phyloP scores from a whole-genome alignment of 2,888 invertebrate species.

The Xestia sexstrigata region DNA sequence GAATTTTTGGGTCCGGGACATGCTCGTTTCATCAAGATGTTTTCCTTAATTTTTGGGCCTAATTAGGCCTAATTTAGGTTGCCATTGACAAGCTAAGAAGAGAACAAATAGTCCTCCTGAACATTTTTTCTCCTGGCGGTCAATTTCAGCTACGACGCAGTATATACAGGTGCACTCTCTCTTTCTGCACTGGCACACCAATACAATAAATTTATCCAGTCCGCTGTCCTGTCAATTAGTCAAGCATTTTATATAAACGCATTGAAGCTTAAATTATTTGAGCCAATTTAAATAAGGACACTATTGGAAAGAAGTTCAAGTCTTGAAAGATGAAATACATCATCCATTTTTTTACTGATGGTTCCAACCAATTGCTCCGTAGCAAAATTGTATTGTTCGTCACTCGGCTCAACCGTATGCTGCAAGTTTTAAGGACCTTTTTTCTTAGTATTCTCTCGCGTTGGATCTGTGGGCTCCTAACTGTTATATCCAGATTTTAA shows the following conservation, averaged over 20 bases:
- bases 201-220: background rate
- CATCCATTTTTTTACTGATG: background rate
- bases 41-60: background rate
- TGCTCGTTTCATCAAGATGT: too few relatives aligned
- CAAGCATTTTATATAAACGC: background rate
- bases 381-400: slow-evolving; percentile 11
- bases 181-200: background rate
- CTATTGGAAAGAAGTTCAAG: too few relatives aligned
- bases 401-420: slow-evolving; percentile 9
- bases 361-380: background rate
- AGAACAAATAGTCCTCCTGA: background rate
- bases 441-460: slow-evolving; percentile 32
- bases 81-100: background rate
- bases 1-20: too few relatives aligned
- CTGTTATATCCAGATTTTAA: slow-evolving; percentile 41
- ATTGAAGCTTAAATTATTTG: background rate
- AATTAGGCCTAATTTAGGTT: background rate
- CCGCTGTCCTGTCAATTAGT: too few relatives aligned
- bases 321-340: background rate
- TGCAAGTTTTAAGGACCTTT: slow-evolving; percentile 19
- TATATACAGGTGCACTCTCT: background rate
- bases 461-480: slow-evolving; percentile 35
- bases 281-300: too few relatives aligned
- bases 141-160: background rate
- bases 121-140: background rate